Conservation (phyloP, 2,888 invertebrate species). For the Blastobasis lacticolella region DNA sequence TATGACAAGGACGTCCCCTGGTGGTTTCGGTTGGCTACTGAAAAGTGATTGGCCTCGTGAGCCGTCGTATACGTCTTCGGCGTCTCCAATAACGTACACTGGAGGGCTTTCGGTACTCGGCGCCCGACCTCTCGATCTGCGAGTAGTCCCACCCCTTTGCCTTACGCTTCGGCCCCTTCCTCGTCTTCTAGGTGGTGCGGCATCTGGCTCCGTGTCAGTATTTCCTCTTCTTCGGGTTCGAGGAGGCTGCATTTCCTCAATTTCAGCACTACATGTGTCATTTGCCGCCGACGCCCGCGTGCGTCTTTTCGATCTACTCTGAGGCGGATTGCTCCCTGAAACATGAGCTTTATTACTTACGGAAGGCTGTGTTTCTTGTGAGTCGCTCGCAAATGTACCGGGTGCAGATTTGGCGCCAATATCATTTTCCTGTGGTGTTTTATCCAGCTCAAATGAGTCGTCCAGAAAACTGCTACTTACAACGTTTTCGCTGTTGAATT, state of each 20-base stretch:
- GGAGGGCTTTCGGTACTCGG: background rate
- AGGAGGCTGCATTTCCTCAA: background rate
- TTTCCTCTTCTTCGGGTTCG: background rate
- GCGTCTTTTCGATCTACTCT: background rate
- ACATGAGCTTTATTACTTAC: background rate
- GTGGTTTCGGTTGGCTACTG: conserved; percentile 13
- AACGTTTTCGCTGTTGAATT: conserved; percentile 30
- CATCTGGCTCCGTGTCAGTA: background rate
- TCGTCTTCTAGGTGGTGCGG: conserved; percentile 7
- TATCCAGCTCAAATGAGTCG: conserved; percentile 16
- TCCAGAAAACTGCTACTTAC: conserved; percentile 23
- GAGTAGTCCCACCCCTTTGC: conserved; percentile 3
- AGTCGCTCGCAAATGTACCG: background rate
- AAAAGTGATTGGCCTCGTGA: conserved; percentile 39
- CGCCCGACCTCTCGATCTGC: background rate
- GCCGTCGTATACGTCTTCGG: conserved; percentile 47
- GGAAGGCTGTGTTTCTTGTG: conserved; percentile 1
- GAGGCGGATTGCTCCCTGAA: background rate
- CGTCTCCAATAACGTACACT: conserved; percentile 45
- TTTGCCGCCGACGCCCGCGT: background rate
- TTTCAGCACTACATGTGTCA: conserved; percentile 7
- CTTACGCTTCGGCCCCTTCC: conserved; percentile 11
- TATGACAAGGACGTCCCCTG: conserved; percentile 16
- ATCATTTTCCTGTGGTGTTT: conserved; percentile 1
- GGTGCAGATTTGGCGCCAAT: background rate